These are phyloP conservation scores for Diplodus sargus DNA, from an alignment of 2,797 vertebrate genomes.

Conservation along the genomic window DNA sequence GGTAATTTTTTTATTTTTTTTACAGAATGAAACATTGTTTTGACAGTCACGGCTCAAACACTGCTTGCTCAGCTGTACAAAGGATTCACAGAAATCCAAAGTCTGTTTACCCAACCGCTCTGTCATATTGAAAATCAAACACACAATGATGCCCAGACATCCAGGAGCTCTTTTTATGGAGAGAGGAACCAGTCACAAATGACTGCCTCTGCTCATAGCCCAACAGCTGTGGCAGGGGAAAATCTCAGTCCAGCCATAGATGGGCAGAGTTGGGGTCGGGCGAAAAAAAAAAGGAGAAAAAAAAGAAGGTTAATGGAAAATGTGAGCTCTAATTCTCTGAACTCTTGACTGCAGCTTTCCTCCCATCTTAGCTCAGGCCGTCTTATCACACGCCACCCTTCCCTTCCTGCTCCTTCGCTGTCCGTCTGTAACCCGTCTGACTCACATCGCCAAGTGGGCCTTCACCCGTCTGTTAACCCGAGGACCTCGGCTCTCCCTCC, in stretches of 20 bases:
- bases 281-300: constrained; percentile 67
- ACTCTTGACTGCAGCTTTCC: constrained; percentile 53
- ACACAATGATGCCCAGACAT: constrained; percentile 62
- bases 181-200: constrained; percentile 59
- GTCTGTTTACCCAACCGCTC: constrained; percentile 75
- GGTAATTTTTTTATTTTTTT: not conserved
- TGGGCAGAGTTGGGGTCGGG: constrained; percentile 69
- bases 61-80: constrained; percentile 77
- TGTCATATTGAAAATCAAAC: constrained; percentile 78
- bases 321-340: constrained; percentile 68
- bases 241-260: constrained; percentile 71
- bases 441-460: constrained; percentile 38
- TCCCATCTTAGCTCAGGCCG: constrained; percentile 37
- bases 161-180: constrained; percentile 75
- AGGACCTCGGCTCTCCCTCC: constrained; percentile 44
- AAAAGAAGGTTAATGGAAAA: constrained; percentile 74
- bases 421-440: constrained; percentile 24
- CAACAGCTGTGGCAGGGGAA: constrained; percentile 43
- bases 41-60: constrained; percentile 66
- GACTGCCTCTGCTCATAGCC: constrained; percentile 55
- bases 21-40: constrained; percentile 64
- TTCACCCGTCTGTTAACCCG: constrained; percentile 61
- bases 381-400: constrained; percentile 28
- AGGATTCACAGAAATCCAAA: constrained; percentile 66
- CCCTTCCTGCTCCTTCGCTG: not conserved